A percentile compares a stretch with the other conserved stretches of the same genome.
phyloP scores from a whole-genome alignment of 2,113 vertebrate genomes.

The Bufo gargarizans region DNA sequence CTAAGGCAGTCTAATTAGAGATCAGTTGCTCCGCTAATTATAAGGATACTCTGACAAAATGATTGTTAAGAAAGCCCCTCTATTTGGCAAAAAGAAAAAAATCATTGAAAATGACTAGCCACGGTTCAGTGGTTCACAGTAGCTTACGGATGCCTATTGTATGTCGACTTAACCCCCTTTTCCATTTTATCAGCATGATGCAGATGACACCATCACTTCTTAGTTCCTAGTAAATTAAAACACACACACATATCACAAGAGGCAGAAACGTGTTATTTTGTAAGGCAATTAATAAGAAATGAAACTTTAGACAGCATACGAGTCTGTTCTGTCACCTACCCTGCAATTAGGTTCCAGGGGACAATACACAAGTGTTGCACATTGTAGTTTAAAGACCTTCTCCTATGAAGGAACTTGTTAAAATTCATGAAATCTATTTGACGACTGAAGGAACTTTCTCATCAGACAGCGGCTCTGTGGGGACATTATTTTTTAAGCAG shows the following conservation, averaged over 20 bases:
- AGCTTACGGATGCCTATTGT: slow-evolving; percentile 29
- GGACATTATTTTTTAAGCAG: slow-evolving; percentile 32
- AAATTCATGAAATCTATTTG: slow-evolving; percentile 30
- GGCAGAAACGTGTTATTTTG: slow-evolving; percentile 46
- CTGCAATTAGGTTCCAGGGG: slow-evolving; percentile 38
- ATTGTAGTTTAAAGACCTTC: background rate
- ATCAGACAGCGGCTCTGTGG: background rate
- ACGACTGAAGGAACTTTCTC: slow-evolving; percentile 24
- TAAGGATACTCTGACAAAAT: slow-evolving; percentile 52
- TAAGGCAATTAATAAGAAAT: slow-evolving; percentile 51
- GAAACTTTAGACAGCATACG: slow-evolving; percentile 17
- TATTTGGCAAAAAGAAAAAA: slow-evolving; percentile 11
- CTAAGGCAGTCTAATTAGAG: slow-evolving; percentile 11
- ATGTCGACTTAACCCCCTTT: slow-evolving; percentile 19
- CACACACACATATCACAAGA: background rate
- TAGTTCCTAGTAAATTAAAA: slow-evolving; percentile 18
- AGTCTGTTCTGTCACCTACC: slow-evolving; percentile 15
- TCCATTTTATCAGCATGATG: slow-evolving; percentile 7
- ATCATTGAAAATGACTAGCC: slow-evolving; percentile 39
- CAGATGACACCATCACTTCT: slow-evolving; percentile 39
- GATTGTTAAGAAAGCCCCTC: slow-evolving; percentile 40
- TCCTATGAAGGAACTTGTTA: slow-evolving; percentile 18
- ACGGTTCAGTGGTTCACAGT: slow-evolving; percentile 43
- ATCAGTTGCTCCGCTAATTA: slow-evolving; percentile 43
- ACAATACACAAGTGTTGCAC: slow-evolving; percentile 35